A percentile compares a stretch with the other conserved stretches of the same genome.
phyloP scores from a whole-genome alignment of 2,797 vertebrate genomes.

The Enteromius radiatus region DNA sequence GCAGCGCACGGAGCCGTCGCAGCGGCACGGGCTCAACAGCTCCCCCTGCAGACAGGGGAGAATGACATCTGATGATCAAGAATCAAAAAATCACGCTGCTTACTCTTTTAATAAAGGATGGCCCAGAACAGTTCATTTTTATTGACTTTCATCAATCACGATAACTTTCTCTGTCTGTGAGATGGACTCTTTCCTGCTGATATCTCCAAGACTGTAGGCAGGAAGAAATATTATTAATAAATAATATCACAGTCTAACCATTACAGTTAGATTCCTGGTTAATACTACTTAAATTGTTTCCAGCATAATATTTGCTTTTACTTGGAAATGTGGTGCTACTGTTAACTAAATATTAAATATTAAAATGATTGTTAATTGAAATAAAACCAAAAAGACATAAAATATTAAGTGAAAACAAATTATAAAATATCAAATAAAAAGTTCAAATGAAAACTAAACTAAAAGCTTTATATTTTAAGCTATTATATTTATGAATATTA shows the following conservation, averaged over 20 bases:
- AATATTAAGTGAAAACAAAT: no score
- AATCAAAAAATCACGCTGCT: neutral
- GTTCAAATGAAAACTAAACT: neutral
- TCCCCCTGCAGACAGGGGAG: constrained; percentile 72
- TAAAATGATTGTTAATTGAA: neutral
- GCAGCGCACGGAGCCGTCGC: constrained; percentile 82
- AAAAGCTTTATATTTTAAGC: no score
- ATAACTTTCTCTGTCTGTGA: neutral
- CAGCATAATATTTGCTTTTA: neutral
- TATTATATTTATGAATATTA: no score
- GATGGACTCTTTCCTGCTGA: neutral
- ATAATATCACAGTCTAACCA: neutral
- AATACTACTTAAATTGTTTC: neutral
- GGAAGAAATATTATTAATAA: neutral
- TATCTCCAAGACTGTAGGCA: neutral
- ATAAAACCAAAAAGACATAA: neutral
- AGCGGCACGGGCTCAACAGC: constrained; percentile 82
- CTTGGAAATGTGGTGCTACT: neutral
- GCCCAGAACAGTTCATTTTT: neutral
- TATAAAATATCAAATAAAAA: no score
- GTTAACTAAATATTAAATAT: neutral
- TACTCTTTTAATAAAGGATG: neutral
- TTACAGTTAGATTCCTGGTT: neutral
- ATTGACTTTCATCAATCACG: neutral
- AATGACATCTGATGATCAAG: neutral